phyloP scores from a whole-genome alignment of 1,140 invertebrate genomes.

The Magallana ariakensis region DNA sequence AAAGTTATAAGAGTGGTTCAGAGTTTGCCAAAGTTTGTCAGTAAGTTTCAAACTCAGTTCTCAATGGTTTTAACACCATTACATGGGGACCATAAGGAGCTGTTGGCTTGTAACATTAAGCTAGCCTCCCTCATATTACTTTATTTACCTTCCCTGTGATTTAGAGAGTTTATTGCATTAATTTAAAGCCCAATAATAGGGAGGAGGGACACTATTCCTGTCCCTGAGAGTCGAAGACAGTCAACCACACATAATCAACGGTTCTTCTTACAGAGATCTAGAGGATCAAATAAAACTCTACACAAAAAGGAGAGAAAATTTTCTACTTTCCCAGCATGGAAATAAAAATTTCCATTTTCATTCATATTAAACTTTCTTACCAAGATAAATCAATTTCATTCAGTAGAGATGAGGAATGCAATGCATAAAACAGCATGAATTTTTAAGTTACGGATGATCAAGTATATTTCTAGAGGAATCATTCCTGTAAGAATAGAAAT shows the following conservation, averaged over 20 bases:
- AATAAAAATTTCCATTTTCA: neutral
- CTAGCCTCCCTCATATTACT: neutral
- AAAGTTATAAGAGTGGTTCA: too few species aligned
- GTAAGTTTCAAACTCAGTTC: too few species aligned
- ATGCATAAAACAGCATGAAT: too few species aligned
- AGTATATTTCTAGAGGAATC: too few species aligned
- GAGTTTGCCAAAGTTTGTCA: too few species aligned
- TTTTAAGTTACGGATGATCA: too few species aligned
- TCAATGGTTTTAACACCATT: neutral
- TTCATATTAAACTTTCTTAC: neutral
- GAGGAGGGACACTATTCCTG: neutral
- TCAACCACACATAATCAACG: neutral
- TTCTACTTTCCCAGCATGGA: neutral
- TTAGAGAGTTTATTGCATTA: conserved; percentile 29
- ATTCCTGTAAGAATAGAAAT: too few species aligned
- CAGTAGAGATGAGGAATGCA: too few species aligned
- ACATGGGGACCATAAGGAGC: neutral
- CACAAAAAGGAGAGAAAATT: neutral
- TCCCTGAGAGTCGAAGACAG: neutral
- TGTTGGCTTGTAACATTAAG: neutral
- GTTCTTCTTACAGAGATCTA: neutral
- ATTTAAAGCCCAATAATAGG: conserved; percentile 25
- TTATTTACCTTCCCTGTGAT: conserved; percentile 15
- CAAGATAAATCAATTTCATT: neutral
- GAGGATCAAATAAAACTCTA: neutral